These are phyloP conservation scores for Sebastes cheni DNA, from an alignment of 2,797 vertebrate genomes.

Conservation along the genomic window DNA sequence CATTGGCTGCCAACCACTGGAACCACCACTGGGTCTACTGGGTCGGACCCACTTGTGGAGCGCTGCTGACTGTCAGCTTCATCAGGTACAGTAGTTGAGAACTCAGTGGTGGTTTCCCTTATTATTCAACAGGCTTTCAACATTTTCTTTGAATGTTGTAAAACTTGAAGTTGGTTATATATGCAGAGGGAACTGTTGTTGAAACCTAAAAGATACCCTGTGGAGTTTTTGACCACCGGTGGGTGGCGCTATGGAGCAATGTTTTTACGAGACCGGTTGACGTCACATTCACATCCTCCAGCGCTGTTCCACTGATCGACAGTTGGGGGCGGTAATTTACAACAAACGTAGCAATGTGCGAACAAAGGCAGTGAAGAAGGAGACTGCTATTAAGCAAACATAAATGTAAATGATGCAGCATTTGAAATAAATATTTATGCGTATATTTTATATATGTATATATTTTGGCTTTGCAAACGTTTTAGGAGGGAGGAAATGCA, in stretches of 20 bases:
- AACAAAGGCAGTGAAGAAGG: background rate
- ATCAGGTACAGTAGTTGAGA: conserved; percentile 61
- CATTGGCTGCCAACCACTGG: conserved; percentile 83
- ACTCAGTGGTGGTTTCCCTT: background rate
- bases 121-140: background rate
- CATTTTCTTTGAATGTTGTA: background rate
- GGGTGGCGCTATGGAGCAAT: background rate
- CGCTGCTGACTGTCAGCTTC: conserved; percentile 75
- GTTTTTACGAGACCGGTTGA: background rate
- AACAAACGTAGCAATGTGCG: background rate
- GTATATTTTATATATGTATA: too few species aligned
- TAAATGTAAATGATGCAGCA: background rate
- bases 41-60: conserved; percentile 83
- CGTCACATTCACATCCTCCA: background rate
- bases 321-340: too few species aligned
- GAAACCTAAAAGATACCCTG: background rate
- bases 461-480: too few species aligned
- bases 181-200: background rate
- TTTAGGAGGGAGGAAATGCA: too few species aligned
- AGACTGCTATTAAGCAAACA: background rate
- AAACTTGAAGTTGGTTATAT: background rate
- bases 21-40: conserved; percentile 91
- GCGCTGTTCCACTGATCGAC: background rate
- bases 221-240: background rate
- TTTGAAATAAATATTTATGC: background rate